A percentile compares a stretch with the other conserved stretches of the same genome.
These are phyloP conservation scores for Apis mellifera DNA, from an alignment of 1,140 invertebrate species.

Conservation along the genomic window DNA sequence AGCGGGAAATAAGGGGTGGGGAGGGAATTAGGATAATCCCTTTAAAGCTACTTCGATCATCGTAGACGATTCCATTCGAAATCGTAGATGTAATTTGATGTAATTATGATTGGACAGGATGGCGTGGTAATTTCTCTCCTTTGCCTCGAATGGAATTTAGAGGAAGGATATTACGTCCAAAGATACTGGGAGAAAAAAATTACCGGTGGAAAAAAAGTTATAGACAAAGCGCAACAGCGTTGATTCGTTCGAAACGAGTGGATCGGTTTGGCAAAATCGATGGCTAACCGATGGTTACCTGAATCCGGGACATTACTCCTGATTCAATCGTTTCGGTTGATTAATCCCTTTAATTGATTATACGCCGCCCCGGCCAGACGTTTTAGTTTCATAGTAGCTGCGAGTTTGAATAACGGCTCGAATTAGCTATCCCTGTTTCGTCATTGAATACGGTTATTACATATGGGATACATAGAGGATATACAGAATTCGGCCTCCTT, in stretches of 20 bases:
- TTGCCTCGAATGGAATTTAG: no score
- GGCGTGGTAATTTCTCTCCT: no score
- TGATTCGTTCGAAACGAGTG: background rate
- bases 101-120: background rate
- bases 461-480: background rate
- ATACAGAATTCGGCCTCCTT: background rate
- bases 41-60: no score
- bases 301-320: background rate
- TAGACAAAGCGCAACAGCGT: background rate
- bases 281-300: slow-evolving; percentile 20
- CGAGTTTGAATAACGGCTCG: slow-evolving; percentile 5
- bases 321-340: slow-evolving; percentile 33
- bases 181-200: no score
- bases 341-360: slow-evolving; percentile 23
- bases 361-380: background rate
- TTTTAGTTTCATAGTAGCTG: background rate
- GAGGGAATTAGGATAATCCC: no score
- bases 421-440: background rate
- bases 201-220: no score
- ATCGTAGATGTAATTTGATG: no score
- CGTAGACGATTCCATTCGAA: background rate
- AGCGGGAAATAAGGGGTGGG: no score
- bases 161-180: no score
- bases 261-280: background rate
- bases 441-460: background rate